These are phyloP conservation scores for Streptopelia turtur DNA, from an alignment of 2,797 vertebrate species.

Conservation along the genomic window DNA sequence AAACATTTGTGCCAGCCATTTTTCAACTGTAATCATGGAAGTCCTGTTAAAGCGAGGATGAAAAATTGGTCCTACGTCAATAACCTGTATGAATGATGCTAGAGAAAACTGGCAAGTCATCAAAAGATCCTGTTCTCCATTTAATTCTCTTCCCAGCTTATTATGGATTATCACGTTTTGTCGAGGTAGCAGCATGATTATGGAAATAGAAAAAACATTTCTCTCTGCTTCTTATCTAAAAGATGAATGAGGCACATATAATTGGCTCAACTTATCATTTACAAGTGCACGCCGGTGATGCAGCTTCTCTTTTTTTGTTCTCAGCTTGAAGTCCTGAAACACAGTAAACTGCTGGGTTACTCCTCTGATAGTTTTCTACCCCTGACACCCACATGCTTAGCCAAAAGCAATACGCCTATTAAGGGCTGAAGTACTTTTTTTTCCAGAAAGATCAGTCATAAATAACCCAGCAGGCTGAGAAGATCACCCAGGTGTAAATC, in stretches of 20 bases:
- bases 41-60: background rate
- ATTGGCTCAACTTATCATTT: constrained; percentile 62
- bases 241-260: constrained; percentile 53
- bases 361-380: background rate
- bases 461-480: background rate
- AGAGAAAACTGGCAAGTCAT: constrained; percentile 64
- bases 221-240: constrained; percentile 59
- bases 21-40: constrained; percentile 9
- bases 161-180: constrained; percentile 76
- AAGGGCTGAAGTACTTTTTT: constrained; percentile 36
- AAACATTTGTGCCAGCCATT: constrained; percentile 36
- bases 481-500: background rate
- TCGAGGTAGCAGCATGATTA: constrained; percentile 57
- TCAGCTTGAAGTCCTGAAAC: background rate
- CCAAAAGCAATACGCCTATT: background rate
- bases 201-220: constrained; percentile 67
- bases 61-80: constrained; percentile 64
- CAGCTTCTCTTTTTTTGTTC: background rate
- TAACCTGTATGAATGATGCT: constrained; percentile 65
- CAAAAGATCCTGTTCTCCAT: constrained; percentile 62
- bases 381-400: background rate
- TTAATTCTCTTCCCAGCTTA: constrained; percentile 73
- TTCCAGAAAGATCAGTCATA: constrained; percentile 40
- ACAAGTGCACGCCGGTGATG: constrained; percentile 14
- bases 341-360: background rate